Evolutionary conservation across 1,140 invertebrate genomes (phyloP), one percentile per base, ranked within the genome.

Genomic region (Vanessa atalanta): DNA sequence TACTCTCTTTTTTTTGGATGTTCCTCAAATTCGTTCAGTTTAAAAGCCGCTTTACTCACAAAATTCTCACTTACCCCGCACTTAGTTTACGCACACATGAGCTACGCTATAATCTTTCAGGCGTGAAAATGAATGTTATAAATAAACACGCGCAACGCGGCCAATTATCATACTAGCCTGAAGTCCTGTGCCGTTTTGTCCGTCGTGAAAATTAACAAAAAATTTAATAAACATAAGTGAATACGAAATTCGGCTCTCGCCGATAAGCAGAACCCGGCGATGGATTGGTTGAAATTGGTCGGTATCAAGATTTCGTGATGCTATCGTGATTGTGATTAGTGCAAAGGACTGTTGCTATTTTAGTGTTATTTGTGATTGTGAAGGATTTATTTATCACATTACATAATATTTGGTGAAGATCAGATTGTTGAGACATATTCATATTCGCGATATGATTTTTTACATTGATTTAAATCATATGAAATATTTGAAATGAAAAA

Each of bases 81-180:
- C 13, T 50, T 23, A 13, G 9, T 6, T 11, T 57, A 79, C 73
- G 68, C 78, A 81, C 77, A 78, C 77, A 74, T 26, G 73, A 66
- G 53, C 48, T 64, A 69, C 68, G 47, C 60, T 70, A 77, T 60
- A 78, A 37, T 83, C 87, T 83, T 87, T 92, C 88, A 91, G 86
- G 83, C 89, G 88, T 92, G 85, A 92, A 91, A 90, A 87, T 89
- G 84, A 91, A 92, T 92, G 90, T 92, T 92, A 92, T 92, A 92
- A 91, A 92, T 90, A 83, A 78, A 81, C 84, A 86, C 73, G 83
- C 86, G 77, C 84, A 79, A 70, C 78, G 82, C 79, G 72, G 76
- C 77, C 79, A 85, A 88, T 89, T 89, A 91, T 89, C 85, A 92
- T 88, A 92, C 83, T 78, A 85, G 81, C 78, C 81, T 79, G 81